phyloP scores from a whole-genome alignment of 2,797 vertebrate genomes.

The Phoebastria nigripes region DNA sequence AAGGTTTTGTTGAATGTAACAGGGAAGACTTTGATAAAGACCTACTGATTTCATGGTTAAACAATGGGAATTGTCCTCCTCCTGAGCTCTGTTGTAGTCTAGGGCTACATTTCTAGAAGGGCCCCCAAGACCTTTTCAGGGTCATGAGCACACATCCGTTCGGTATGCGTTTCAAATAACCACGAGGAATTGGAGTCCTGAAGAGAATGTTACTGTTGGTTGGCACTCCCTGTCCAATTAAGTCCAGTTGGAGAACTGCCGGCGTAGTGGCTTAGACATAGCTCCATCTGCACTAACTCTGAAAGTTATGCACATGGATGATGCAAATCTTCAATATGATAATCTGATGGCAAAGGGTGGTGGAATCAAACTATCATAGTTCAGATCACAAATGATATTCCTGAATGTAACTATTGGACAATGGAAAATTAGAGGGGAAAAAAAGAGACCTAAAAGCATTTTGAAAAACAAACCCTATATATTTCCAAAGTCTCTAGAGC shows the following conservation, averaged over 20 bases:
- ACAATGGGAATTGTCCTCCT: not conserved
- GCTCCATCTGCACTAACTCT: not conserved
- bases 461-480: not conserved
- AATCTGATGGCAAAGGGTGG: not conserved
- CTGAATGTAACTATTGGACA: not conserved
- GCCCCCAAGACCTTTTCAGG: not conserved
- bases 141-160: not conserved
- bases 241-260: not conserved
- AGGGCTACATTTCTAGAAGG: not conserved
- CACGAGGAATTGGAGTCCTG: not conserved
- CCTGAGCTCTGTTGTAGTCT: not conserved
- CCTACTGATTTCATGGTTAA: not conserved
- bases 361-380: not conserved
- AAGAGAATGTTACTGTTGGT: not conserved
- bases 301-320: not conserved
- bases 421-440: not conserved
- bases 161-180: not conserved
- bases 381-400: not conserved
- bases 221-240: not conserved
- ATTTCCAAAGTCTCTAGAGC: conserved; percentile 3
- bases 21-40: not conserved
- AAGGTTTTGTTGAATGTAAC: not conserved
- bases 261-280: not conserved
- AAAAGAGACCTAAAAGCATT: not conserved
- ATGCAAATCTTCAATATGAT: not conserved